phyloP scores from a whole-genome alignment of 2,113 vertebrate species.

The Stegostoma tigrinum region DNA sequence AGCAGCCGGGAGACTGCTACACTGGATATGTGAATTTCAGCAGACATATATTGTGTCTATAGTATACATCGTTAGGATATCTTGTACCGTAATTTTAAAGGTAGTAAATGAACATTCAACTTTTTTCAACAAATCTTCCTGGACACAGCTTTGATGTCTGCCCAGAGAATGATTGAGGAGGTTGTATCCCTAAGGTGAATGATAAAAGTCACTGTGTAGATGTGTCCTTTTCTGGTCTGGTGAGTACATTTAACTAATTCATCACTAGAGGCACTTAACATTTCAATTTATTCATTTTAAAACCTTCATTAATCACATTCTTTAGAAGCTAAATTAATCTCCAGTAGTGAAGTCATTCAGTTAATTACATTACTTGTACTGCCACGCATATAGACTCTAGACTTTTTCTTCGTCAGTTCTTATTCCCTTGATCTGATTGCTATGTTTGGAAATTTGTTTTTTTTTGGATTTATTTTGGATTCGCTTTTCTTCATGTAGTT shows the following conservation, averaged over 20 bases:
- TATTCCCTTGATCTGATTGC: background rate
- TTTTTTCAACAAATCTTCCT: background rate
- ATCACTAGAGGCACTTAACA: background rate
- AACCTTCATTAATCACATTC: slow-evolving; percentile 31
- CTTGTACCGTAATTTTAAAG: background rate
- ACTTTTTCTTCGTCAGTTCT: background rate
- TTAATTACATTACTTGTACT: background rate
- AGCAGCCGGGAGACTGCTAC: no score
- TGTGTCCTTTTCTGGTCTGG: background rate
- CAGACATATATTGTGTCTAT: background rate
- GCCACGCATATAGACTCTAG: background rate
- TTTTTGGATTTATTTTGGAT: background rate
- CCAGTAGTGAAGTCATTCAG: slow-evolving; percentile 15
- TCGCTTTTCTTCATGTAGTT: background rate
- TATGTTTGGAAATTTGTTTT: background rate
- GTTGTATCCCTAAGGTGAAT: background rate
- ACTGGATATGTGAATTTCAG: background rate
- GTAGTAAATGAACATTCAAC: background rate
- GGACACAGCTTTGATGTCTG: background rate
- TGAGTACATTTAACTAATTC: slow-evolving; percentile 29
- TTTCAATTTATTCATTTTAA: slow-evolving; percentile 28
- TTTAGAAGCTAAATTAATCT: slow-evolving; percentile 2
- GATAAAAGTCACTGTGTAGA: background rate
- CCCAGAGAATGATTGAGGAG: background rate
- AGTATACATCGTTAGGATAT: no score